Conservation (phyloP, 2,113 vertebrate species). For the Collichthys lucidus region DNA sequence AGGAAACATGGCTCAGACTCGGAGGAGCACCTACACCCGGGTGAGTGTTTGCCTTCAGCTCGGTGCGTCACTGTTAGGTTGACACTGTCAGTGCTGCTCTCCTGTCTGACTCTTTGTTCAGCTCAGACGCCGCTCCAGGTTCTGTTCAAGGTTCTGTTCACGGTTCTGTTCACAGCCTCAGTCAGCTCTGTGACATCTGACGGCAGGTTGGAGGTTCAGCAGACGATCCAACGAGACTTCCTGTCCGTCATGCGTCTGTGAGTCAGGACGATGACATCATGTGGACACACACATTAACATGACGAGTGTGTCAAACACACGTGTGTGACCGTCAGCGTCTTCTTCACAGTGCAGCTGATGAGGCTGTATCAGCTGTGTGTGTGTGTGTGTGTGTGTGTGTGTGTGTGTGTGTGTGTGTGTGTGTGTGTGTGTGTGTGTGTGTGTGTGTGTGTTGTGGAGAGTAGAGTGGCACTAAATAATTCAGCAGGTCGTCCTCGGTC, state of each 20-base stretch:
- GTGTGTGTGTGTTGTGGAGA: constrained; percentile 60
- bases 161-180: constrained; percentile 6
- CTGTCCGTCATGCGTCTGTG: constrained; percentile 61
- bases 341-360: neutral
- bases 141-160: neutral
- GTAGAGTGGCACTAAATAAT: constrained; percentile 78
- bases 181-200: constrained; percentile 32
- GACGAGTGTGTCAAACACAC: neutral
- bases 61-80: constrained; percentile 47
- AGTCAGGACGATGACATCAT: constrained; percentile 72
- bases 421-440: neutral
- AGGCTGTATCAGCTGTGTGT: neutral
- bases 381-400: no score
- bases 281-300: neutral
- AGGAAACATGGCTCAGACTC: constrained; percentile 90
- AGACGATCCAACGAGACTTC: constrained; percentile 58
- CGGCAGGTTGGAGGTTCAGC: constrained; percentile 3
- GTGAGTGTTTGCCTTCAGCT: constrained; percentile 81
- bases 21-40: constrained; percentile 88
- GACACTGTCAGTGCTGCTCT: constrained; percentile 53
- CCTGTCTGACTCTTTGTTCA: constrained; percentile 68
- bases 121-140: constrained; percentile 20
- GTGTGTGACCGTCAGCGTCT: neutral
- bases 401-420: no score
- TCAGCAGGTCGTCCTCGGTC: constrained; percentile 48